Conservation (phyloP, 2,113 vertebrate species). For the Ancistrus triradiatus region DNA sequence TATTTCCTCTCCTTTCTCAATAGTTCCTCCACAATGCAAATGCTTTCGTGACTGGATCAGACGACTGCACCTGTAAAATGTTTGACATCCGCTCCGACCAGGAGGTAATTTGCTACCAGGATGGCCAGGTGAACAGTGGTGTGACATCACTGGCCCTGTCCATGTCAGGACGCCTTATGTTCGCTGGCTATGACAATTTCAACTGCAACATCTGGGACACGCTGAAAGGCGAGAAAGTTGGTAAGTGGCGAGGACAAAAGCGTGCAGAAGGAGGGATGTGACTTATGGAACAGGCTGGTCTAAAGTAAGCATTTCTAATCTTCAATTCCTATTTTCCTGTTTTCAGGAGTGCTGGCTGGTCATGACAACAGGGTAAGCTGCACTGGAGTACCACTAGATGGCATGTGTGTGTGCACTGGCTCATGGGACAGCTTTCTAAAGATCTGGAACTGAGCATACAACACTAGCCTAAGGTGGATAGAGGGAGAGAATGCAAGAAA, state of each 20-base stretch:
- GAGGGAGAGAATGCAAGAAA: constrained; percentile 5
- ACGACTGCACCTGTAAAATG: constrained; percentile 87
- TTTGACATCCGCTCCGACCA: constrained; percentile 92
- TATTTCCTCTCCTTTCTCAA: neutral
- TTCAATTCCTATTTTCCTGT: constrained; percentile 24
- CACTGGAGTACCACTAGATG: constrained; percentile 88
- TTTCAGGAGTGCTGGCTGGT: constrained; percentile 88
- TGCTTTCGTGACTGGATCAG: constrained; percentile 83
- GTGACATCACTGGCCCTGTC: constrained; percentile 91
- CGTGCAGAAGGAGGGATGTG: neutral
- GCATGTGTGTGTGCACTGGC: constrained; percentile 96
- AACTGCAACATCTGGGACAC: constrained; percentile 97
- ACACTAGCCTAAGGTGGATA: too few species aligned
- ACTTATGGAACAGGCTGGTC: neutral
- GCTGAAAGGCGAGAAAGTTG: constrained; percentile 90
- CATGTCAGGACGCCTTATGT: constrained; percentile 86
- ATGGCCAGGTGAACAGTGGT: constrained; percentile 81
- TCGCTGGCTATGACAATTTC: constrained; percentile 95
- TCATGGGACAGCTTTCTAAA: constrained; percentile 98
- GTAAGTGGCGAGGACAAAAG: constrained; percentile 61
- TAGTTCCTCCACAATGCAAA: constrained; percentile 85
- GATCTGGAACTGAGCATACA: constrained; percentile 72
- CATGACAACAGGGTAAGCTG: constrained; percentile 99
- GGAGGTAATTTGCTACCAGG: constrained; percentile 80
- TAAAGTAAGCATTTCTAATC: neutral